phyloP scores from a whole-genome alignment of 1,140 invertebrate genomes.

The Drosophila parabipectinata region DNA sequence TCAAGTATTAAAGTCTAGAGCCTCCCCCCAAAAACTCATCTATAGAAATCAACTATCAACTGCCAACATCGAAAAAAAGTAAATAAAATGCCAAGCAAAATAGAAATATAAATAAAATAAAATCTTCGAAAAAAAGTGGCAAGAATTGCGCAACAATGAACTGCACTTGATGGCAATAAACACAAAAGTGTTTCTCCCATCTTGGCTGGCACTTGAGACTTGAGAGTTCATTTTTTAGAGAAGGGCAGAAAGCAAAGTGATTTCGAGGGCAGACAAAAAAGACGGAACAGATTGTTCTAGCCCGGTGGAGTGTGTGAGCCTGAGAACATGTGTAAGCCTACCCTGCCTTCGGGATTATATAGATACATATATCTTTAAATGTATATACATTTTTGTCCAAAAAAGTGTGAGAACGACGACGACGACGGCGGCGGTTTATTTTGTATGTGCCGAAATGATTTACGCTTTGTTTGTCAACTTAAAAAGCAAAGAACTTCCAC shows the following conservation, averaged over 20 bases:
- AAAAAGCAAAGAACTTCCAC: conserved; percentile 66
- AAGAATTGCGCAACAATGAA: conserved; percentile 72
- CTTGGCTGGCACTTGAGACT: conserved; percentile 36
- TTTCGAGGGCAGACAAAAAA: background rate
- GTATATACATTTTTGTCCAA: background rate
- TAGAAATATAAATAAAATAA: background rate
- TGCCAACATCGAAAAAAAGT: background rate
- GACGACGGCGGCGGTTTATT: conserved; percentile 49
- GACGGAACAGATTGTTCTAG: conserved; percentile 24
- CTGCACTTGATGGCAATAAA: conserved; percentile 59
- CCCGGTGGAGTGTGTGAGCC: conserved; percentile 58
- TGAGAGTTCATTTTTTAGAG: conserved; percentile 62
- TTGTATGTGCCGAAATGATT: conserved; percentile 80
- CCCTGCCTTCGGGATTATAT: background rate
- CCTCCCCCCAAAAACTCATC: background rate
- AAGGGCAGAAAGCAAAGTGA: background rate
- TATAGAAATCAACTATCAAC: conserved; percentile 36
- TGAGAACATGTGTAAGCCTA: conserved; percentile 72
- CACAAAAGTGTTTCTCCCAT: conserved; percentile 57
- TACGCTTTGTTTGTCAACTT: conserved; percentile 82
- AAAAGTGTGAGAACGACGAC: conserved; percentile 17
- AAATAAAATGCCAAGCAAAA: background rate
- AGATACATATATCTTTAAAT: background rate
- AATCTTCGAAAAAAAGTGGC: conserved; percentile 9
- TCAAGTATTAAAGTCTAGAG: too few relatives aligned